Conservation (phyloP, 2,888 invertebrate genomes). For the Drepanosiphum platanoidis region DNA sequence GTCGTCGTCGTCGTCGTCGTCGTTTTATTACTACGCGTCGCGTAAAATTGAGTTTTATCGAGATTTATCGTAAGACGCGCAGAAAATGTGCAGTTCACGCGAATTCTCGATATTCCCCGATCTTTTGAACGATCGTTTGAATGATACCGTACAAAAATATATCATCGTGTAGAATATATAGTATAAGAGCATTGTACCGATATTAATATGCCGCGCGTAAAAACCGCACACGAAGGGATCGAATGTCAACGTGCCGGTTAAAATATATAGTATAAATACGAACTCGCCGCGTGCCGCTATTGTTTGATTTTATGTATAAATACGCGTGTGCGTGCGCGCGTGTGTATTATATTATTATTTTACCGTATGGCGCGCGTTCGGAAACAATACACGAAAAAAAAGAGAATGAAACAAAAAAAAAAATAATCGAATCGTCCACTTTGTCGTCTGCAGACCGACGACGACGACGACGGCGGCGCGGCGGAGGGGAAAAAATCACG, state of each 20-base stretch:
- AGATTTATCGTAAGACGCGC: not conserved
- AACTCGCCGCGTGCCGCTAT: not conserved
- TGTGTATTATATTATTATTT: not conserved
- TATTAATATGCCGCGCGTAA: not conserved
- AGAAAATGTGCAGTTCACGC: not conserved
- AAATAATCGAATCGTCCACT: constrained; percentile 5
- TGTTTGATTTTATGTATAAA: not conserved
- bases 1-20: too few relatives aligned
- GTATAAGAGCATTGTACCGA: too few relatives aligned
- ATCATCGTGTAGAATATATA: too few relatives aligned
- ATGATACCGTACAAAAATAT: not conserved
- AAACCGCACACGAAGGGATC: constrained; percentile 31
- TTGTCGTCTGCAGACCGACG: constrained; percentile 4
- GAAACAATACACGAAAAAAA: not conserved
- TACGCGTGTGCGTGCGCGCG: too few relatives aligned
- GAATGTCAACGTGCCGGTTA: not conserved
- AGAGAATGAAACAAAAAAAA: not conserved
- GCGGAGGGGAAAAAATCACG: constrained; percentile 12
- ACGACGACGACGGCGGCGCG: not conserved
- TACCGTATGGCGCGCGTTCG: not conserved
- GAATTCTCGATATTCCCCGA: not conserved
- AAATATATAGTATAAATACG: not conserved
- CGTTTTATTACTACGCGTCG: too few relatives aligned
- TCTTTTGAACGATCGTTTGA: too few relatives aligned
- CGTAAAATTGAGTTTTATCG: too few relatives aligned